These are phyloP conservation scores for Lepus americanus DNA, from an alignment of 2,113 vertebrate genomes.

Conservation along the genomic window DNA sequence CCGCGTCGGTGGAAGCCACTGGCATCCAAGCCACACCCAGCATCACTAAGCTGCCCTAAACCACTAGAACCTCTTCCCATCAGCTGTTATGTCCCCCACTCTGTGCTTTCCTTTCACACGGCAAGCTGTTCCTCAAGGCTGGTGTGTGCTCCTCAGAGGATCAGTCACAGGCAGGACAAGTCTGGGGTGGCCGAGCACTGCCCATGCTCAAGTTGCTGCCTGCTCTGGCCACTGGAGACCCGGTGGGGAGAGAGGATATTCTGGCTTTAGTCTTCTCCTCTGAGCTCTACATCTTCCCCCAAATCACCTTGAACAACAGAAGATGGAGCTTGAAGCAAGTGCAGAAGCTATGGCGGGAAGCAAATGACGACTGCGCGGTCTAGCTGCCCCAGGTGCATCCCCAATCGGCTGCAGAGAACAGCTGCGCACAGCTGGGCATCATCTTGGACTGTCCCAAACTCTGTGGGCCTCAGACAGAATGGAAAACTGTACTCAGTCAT, in stretches of 20 bases:
- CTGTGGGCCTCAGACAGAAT: neutral
- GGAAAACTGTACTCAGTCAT: too few relatives aligned
- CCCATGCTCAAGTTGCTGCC: neutral
- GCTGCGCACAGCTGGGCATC: too few relatives aligned
- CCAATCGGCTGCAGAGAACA: accelerated
- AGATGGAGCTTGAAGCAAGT: neutral
- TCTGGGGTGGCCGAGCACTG: accelerated
- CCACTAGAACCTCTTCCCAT: accelerated
- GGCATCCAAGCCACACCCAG: neutral
- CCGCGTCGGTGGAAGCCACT: accelerated
- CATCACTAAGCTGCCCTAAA: too few relatives aligned
- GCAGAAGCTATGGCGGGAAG: neutral
- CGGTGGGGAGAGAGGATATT: accelerated
- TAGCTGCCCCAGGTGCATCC: neutral
- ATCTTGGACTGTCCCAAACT: too few relatives aligned
- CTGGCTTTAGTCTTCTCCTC: neutral
- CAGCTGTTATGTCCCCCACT: accelerated
- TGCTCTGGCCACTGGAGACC: neutral
- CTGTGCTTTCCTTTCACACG: neutral
- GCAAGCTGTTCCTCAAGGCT: neutral
- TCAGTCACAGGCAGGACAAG: accelerated
- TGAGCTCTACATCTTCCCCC: neutral
- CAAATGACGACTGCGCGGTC: neutral
- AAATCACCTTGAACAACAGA: neutral
- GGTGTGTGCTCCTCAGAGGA: accelerated